Evolutionary conservation across 1,140 invertebrate species (phyloP).

Genomic region (Drosophila nikananu): DNA sequence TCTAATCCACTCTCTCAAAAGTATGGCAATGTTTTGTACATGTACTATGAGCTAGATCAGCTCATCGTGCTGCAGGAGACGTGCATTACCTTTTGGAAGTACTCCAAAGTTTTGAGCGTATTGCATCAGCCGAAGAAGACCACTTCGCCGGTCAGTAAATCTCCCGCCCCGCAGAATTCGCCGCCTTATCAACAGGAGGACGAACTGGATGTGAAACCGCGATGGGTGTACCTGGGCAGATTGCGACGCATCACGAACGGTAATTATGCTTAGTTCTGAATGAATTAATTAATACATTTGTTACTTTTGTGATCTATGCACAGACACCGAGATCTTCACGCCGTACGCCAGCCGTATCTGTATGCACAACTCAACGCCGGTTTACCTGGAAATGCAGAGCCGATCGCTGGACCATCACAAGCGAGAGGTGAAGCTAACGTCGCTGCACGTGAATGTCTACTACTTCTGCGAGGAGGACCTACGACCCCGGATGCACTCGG

Average conservation of each 20-base stretch:
- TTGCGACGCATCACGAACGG: conserved; percentile 52
- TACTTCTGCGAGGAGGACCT: conserved; percentile 78
- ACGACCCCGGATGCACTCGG: conserved; percentile 71
- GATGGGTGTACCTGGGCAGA: conserved; percentile 58
- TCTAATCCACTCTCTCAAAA: conserved; percentile 70
- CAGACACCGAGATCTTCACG: conserved; percentile 66
- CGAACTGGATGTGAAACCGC: conserved; percentile 1
- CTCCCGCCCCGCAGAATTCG: neutral
- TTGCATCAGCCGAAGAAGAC: conserved; percentile 34
- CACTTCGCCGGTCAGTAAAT: neutral
- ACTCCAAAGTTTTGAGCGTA: conserved; percentile 68
- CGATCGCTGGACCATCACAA: conserved; percentile 62
- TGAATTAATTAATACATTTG: neutral
- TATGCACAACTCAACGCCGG: conserved; percentile 72
- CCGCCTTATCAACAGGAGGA: neutral
- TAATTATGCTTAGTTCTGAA: neutral
- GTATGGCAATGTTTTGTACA: conserved; percentile 69
- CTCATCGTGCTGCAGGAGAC: conserved; percentile 77
- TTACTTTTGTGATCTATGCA: neutral
- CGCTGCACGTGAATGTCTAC: conserved; percentile 79
- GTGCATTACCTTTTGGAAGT: conserved; percentile 78
- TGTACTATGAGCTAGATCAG: conserved; percentile 78
- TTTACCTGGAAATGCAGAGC: conserved; percentile 80
- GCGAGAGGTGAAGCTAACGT: conserved; percentile 67
- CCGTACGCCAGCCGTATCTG: conserved; percentile 73